Evolutionary conservation across 2,888 invertebrate species (phyloP), one percentile per base, ranked within the genome.

Genomic region (Heliothis peltigera): DNA sequence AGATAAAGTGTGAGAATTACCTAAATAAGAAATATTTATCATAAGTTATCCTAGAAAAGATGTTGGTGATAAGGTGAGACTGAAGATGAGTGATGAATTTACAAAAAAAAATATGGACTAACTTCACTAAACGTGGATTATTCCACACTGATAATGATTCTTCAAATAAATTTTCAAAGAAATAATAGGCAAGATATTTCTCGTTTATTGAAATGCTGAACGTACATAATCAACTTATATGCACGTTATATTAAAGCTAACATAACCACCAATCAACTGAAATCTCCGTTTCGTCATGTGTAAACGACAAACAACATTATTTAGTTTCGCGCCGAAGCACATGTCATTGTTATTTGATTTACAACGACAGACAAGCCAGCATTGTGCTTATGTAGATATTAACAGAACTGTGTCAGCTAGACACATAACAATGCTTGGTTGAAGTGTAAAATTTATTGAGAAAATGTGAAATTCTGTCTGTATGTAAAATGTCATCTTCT

Each of bases 301-400:
- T 64, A 70, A 75, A 73, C 56, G 73, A 69, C 74, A 73, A 81
- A 84, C 70, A 72, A 80, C 79, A 77, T 66, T 78, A 78, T 82
- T 82, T 85, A 72, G 70, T 63, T 77, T 77, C 59, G 66, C 61
- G 57, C 64, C 63, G 53, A 60, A 64, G 66, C 76, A 77, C 74
- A 75, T 70, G 61, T 75, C 70, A 85, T 84, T 85, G 85, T 86
- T 81, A 66, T 82, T 83, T 86, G 87, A 86, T 86, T 86, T 86
- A 86, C 84, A 78, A 64, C 77, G 76, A 81, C 81, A 68, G 64
- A 76, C 74, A 54, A 46, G 67, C 58, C 42, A 52, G 46, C 55
- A 65, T 78, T 70, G 67, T 76, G 62, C 12, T 12, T 61, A 55
- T 72, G 70, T 61, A 61, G 61, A 70, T 65, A 57, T 64, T 58